Evolutionary conservation across 2,113 vertebrate species (phyloP).

Genomic region (Xenopus borealis): DNA sequence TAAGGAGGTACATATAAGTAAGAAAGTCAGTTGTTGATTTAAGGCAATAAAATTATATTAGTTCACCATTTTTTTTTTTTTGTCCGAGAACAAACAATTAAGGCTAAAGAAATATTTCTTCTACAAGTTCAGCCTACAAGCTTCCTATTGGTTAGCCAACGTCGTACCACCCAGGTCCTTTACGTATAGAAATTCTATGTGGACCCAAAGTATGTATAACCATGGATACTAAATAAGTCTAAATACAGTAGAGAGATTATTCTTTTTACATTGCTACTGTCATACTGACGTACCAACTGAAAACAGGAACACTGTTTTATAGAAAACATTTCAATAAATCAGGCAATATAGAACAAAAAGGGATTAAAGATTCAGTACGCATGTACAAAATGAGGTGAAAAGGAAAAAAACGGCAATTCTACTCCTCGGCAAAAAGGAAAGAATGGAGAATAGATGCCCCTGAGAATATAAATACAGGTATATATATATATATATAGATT

Average conservation of each 20-base stretch:
- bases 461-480: conserved; percentile 43
- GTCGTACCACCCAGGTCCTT: conserved; percentile 36
- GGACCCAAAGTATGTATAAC: conserved; percentile 31
- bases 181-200: conserved; percentile 25
- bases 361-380: neutral
- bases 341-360: neutral
- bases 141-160: conserved; percentile 30
- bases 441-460: conserved; percentile 34
- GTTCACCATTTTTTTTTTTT: neutral
- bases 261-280: conserved; percentile 7
- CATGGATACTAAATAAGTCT: conserved; percentile 27
- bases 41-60: conserved; percentile 5
- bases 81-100: neutral
- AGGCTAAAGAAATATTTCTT: conserved; percentile 40
- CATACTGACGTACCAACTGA: conserved; percentile 33
- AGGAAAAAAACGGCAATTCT: neutral
- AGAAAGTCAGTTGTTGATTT: neutral
- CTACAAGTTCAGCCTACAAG: conserved; percentile 26
- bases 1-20: neutral
- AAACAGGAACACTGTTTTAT: conserved; percentile 22
- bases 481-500: neutral
- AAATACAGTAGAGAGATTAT: conserved; percentile 27
- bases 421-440: neutral
- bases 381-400: neutral
- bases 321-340: conserved; percentile 15